Conservation (phyloP, 2,888 invertebrate species). For the Meta bourneti region DNA sequence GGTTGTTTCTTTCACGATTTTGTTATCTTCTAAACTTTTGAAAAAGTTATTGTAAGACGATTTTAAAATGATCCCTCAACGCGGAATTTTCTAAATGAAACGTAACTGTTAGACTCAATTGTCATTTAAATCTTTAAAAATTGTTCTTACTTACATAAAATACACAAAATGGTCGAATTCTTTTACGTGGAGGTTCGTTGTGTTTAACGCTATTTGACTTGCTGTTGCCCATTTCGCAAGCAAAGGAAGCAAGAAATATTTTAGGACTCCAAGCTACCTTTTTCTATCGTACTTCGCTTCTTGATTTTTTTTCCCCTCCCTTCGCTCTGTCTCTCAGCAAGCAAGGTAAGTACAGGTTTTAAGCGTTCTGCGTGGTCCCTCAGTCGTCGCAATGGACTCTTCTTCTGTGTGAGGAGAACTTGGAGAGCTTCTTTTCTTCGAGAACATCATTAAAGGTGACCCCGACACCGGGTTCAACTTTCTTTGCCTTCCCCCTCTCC, state of each 20-base stretch:
- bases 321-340: conserved; percentile 4
- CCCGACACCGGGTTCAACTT: conserved; percentile 66
- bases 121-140: no score
- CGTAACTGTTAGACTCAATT: no score
- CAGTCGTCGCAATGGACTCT: conserved; percentile 60
- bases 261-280: conserved; percentile 20
- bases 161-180: no score
- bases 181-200: no score
- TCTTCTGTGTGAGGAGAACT: conserved; percentile 45
- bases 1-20: no score
- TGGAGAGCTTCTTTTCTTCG: conserved; percentile 48
- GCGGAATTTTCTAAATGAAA: no score
- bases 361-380: conserved; percentile 49
- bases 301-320: conserved; percentile 9
- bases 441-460: conserved; percentile 75
- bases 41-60: no score
- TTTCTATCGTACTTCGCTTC: background rate
- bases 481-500: conserved; percentile 46
- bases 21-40: no score
- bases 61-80: no score
- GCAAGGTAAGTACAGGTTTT: conserved; percentile 31
- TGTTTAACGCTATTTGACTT: background rate
- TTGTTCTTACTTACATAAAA: no score
- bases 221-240: background rate
- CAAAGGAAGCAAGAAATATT: background rate